Conservation (phyloP, 1,140 invertebrate species). For the Pseudobourletiella spinata region DNA sequence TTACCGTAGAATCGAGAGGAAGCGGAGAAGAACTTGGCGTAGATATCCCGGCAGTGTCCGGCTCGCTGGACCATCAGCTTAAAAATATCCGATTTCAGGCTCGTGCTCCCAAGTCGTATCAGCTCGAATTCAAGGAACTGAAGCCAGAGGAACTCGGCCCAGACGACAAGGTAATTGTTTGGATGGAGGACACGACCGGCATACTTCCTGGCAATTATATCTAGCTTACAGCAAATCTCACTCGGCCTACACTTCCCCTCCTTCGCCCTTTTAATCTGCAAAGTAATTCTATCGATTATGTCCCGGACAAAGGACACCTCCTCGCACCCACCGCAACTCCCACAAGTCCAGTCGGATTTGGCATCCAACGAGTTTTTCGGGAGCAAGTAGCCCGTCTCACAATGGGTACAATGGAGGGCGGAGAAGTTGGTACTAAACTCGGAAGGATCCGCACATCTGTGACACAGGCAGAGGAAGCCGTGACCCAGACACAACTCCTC, state of each 20-base stretch:
- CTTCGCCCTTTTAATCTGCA: not conserved
- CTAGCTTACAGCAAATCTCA: constrained; percentile 9
- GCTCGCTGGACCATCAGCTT: not conserved
- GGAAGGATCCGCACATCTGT: constrained; percentile 60
- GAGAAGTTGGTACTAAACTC: constrained; percentile 65
- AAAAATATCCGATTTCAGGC: not conserved
- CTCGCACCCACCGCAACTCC: constrained; percentile 3
- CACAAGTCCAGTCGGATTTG: constrained; percentile 35
- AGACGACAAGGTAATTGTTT: constrained; percentile 1
- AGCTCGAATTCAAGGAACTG: not conserved
- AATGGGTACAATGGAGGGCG: constrained; percentile 54
- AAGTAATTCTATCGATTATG: constrained; percentile 1
- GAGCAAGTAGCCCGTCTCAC: constrained; percentile 23
- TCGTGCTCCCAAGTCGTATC: not conserved
- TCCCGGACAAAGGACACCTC: not conserved
- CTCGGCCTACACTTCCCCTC: constrained; percentile 26
- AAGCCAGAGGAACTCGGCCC: constrained; percentile 8
- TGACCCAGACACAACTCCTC: constrained; percentile 62
- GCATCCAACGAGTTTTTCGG: constrained; percentile 40
- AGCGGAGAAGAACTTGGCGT: not conserved
- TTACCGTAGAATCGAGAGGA: not conserved
- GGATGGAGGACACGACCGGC: not conserved
- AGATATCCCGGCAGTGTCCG: constrained; percentile 1
- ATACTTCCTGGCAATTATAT: not conserved
- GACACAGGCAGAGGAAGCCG: constrained; percentile 63